Evolutionary conservation across 1,140 invertebrate species (phyloP), one percentile per base, ranked within the genome.

Genomic region (Drosophila dunni): DNA sequence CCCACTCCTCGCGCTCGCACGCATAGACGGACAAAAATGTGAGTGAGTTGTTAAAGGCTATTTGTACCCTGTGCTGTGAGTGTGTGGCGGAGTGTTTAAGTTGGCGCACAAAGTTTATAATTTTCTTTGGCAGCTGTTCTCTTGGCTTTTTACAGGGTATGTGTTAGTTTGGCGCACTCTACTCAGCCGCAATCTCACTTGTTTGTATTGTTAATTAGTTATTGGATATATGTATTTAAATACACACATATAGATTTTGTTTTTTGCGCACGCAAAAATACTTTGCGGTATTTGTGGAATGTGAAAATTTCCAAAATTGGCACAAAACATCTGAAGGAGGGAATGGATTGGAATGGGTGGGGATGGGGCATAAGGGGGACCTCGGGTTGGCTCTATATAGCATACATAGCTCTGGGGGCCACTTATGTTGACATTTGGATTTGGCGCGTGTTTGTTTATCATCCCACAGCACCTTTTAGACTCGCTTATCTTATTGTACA

Each of bases 361-460:
- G 24, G n/a, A 13, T 33, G n/a, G 24, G 3, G 15, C n/a, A 38
- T 6, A 10, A 11, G 46, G 15, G 44, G 61, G 61, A 44, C 3
- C 20, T 7, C 11, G 46, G 36, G 60, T 20, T 40, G 17, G 33
- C 58, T 20, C 58, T n/a, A 48, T 10, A 44, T 51, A 54, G 50
- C 24, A n/a, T 10, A n/a, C 17, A 64, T 44, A 40, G 64, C 58
- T 62, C 42, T 66, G 46, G 62, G 72, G 76, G 80, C 72, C 60
- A 48, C 63, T 68, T 40, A 63, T 78, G 81, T 85, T 86, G 82
- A 86, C 81, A 85, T 58, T 81, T 53, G 66, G 74, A 75, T 86
- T 75, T 81, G 75, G 70, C 82, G 81, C 66, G 81, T 85, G 81
- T 72, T 66, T 81, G 81, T 81, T 84, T 85, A 83, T 75, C 40